Percentiles rank a stretch among this genome's conserved stretches.
Evolutionary conservation across 2,113 vertebrate species (phyloP).

Genomic region (Corythornis madagascariensis): DNA sequence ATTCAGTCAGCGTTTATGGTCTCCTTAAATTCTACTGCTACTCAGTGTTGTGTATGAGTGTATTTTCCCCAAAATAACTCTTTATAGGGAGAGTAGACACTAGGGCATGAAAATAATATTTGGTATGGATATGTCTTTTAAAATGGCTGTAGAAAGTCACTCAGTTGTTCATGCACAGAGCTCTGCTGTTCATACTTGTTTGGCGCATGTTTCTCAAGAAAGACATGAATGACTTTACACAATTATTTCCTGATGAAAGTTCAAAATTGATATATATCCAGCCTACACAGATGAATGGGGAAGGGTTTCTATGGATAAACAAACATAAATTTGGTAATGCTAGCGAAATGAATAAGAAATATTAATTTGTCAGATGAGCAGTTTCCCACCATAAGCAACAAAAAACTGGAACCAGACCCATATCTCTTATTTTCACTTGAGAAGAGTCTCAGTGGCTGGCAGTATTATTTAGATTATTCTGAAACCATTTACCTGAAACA

Average conservation of each 20-base stretch:
- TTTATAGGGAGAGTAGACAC: not conserved
- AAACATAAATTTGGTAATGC: not conserved
- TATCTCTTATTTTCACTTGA: not conserved
- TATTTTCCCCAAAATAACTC: not conserved
- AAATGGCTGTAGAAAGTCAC: not conserved
- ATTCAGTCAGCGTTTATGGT: not conserved
- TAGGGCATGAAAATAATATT: not conserved
- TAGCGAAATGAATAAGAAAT: not conserved
- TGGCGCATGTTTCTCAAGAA: not conserved
- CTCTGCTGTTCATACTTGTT: not conserved
- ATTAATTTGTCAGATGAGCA: not conserved
- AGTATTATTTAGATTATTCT: not conserved
- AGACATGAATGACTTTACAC: not conserved
- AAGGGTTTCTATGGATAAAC: not conserved
- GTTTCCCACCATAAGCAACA: not conserved
- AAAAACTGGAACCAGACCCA: not conserved
- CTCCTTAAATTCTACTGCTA: not conserved
- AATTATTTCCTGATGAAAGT: not conserved
- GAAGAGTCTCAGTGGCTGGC: not conserved
- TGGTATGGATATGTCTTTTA: not conserved
- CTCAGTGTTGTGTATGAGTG: not conserved
- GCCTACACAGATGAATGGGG: not conserved
- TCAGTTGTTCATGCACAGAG: fast-evolving
- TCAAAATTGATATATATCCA: not conserved
- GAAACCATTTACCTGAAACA: not conserved